phyloP scores from a whole-genome alignment of 2,797 vertebrate species.

The Chelonia mydas region DNA sequence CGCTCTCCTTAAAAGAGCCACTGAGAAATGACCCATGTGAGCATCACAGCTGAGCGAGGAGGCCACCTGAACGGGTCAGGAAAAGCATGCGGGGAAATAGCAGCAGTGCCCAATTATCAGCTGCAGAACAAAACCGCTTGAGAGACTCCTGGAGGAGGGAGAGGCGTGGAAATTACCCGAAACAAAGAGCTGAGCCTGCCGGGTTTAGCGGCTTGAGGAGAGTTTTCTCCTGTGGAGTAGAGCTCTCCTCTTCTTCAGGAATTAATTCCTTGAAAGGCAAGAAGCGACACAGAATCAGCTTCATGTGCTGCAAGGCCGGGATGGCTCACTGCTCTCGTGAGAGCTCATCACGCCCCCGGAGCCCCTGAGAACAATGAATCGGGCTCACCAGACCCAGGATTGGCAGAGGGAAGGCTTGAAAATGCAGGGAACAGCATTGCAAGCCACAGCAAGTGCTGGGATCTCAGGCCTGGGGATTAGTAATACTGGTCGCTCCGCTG shows the following conservation, averaged over 20 bases:
- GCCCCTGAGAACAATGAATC: neutral
- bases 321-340: neutral
- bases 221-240: slow-evolving; percentile 8
- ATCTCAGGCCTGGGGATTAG: neutral
- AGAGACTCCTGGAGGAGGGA: neutral
- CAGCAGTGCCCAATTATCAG: accelerated
- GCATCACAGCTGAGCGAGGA: neutral
- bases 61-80: neutral
- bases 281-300: slow-evolving; percentile 49
- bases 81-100: neutral
- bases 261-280: slow-evolving; percentile 69
- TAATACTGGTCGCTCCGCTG: neutral
- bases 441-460: slow-evolving; percentile 8
- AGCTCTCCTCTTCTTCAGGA: slow-evolving; percentile 57
- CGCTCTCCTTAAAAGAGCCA: neutral
- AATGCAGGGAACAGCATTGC: slow-evolving; percentile 9
- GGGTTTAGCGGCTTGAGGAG: neutral
- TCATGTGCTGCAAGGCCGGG: neutral
- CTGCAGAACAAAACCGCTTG: neutral
- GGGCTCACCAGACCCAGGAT: slow-evolving; percentile 15
- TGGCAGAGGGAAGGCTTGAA: neutral
- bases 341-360: neutral
- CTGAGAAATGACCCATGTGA: neutral
- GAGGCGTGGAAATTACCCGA: neutral
- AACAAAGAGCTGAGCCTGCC: neutral